Evolutionary conservation across 2,797 vertebrate species (phyloP).

Genomic region (Anguilla megastoma): DNA sequence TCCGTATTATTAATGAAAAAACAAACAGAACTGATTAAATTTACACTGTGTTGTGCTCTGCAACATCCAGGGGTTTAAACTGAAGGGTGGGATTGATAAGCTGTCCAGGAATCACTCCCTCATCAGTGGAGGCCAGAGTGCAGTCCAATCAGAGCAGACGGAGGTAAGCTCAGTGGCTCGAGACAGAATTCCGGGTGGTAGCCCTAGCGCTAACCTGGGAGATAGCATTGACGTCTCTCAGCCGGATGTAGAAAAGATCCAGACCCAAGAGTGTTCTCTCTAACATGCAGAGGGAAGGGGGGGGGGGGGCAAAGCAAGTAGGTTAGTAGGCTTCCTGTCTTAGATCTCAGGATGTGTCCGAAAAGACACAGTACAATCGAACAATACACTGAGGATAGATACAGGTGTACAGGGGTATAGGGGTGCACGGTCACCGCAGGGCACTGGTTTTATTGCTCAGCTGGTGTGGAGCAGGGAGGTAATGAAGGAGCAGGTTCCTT

Average conservation of each 20-base stretch:
- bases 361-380: background rate
- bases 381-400: background rate
- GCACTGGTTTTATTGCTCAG: background rate
- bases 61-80: background rate
- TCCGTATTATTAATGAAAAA: background rate
- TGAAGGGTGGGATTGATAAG: background rate
- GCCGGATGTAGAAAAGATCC: background rate
- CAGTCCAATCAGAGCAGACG: background rate
- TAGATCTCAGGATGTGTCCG: too few relatives aligned
- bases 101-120: background rate
- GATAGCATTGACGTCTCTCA: conserved; percentile 1
- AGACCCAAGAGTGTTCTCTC: background rate
- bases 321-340: too few relatives aligned
- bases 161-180: background rate
- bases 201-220: background rate
- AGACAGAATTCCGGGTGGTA: background rate
- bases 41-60: background rate
- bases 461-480: background rate
- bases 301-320: background rate
- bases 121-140: background rate
- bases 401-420: background rate
- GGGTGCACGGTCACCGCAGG: too few relatives aligned
- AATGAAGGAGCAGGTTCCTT: background rate
- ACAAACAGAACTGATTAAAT: background rate
- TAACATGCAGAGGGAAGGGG: background rate